phyloP scores from a whole-genome alignment of 2,797 vertebrate genomes.

The Coluber constrictor region DNA sequence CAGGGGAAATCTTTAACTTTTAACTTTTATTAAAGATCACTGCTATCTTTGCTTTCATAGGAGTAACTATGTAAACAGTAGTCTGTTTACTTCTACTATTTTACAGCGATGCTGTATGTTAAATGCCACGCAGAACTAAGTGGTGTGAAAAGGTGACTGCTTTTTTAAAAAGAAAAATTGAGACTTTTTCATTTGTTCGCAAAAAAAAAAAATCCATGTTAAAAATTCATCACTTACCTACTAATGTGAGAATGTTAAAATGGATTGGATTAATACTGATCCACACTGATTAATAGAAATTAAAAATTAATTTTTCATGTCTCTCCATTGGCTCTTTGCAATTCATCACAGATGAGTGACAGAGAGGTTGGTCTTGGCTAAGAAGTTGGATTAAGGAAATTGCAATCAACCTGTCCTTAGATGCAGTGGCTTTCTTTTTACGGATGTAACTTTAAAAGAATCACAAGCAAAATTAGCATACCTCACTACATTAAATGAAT shows the following conservation, averaged over 20 bases:
- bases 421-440: constrained; percentile 9
- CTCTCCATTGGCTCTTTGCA: neutral
- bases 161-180: neutral
- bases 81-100: neutral
- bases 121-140: too few species aligned
- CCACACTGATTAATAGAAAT: neutral
- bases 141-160: neutral
- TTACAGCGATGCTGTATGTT: fast-evolving
- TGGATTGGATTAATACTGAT: neutral
- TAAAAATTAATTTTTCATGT: neutral
- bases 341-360: neutral
- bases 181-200: neutral
- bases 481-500: constrained; percentile 64
- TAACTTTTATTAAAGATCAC: constrained; percentile 38
- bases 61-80: constrained; percentile 33
- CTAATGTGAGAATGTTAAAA: neutral
- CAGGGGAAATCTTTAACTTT: neutral
- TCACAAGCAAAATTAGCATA: constrained; percentile 66
- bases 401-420: neutral
- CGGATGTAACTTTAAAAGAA: constrained; percentile 41
- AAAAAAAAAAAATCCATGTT: neutral
- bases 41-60: constrained; percentile 33
- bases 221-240: neutral
- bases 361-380: neutral
- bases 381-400: neutral